phyloP scores from a whole-genome alignment of 2,888 invertebrate genomes.

The Orthonevra nobilis region DNA sequence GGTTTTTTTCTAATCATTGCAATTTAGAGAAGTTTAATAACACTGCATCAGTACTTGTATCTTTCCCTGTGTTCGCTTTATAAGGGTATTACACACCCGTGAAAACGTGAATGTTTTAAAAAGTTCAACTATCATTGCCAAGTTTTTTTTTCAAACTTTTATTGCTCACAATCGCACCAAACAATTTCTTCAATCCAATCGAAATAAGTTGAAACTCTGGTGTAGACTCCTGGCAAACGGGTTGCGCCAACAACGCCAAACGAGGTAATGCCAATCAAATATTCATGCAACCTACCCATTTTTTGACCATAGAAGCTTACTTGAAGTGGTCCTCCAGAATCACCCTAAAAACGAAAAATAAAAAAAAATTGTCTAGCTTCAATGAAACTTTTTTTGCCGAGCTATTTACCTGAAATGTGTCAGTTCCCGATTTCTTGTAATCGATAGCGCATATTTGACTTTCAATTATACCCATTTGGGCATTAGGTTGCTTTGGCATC shows the following conservation, averaged over 20 bases:
- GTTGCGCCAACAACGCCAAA: constrained; percentile 77
- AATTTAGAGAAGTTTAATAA: too few relatives aligned
- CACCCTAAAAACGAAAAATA: constrained; percentile 74
- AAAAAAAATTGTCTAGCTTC: too few relatives aligned
- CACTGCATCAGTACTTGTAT: too few relatives aligned
- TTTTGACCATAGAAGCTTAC: constrained; percentile 74
- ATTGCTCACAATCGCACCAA: too few relatives aligned
- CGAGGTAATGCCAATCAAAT: constrained; percentile 78
- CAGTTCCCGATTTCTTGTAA: constrained; percentile 73
- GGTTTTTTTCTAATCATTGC: too few relatives aligned
- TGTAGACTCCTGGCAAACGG: constrained; percentile 77
- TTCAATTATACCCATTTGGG: constrained; percentile 74
- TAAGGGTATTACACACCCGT: too few relatives aligned
- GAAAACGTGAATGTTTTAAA: too few relatives aligned
- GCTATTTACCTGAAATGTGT: constrained; percentile 77
- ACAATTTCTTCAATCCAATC: constrained; percentile 78
- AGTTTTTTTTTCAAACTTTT: too few relatives aligned
- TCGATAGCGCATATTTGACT: constrained; percentile 78
- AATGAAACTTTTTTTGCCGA: too few relatives aligned
- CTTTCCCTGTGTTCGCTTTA: too few relatives aligned
- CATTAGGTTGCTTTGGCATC: constrained; percentile 73
- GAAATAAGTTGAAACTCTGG: constrained; percentile 75
- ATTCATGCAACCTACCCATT: constrained; percentile 74
- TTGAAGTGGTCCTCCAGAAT: constrained; percentile 79
- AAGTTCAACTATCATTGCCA: too few relatives aligned